phyloP scores from a whole-genome alignment of 2,113 vertebrate genomes.

The Cinclus mexicanus region DNA sequence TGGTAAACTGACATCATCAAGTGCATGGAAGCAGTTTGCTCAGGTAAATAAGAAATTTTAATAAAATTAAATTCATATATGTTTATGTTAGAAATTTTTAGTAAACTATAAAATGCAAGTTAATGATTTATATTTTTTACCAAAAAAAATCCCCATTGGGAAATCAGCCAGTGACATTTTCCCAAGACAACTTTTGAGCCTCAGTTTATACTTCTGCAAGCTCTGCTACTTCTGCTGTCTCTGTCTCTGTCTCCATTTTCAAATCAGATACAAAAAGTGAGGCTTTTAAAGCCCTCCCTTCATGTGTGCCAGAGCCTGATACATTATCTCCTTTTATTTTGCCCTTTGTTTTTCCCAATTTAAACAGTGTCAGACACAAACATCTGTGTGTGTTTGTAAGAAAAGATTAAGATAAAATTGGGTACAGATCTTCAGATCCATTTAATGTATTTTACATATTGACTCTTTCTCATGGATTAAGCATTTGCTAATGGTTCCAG shows the following conservation, averaged over 20 bases:
- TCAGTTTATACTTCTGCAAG: neutral
- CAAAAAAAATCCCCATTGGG: neutral
- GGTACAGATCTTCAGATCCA: neutral
- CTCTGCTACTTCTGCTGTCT: conserved; percentile 20
- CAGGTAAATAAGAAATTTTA: conserved; percentile 81
- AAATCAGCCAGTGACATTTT: neutral
- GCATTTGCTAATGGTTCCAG: neutral
- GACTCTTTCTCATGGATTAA: neutral
- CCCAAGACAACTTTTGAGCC: neutral
- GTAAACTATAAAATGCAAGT: neutral
- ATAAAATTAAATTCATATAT: neutral
- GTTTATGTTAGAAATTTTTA: neutral
- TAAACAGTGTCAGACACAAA: neutral
- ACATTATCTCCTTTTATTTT: neutral
- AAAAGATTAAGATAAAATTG: conserved; percentile 17
- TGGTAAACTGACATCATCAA: conserved; percentile 96
- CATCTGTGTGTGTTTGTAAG: neutral
- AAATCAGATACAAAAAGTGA: neutral
- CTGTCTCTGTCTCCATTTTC: neutral
- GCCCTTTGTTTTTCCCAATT: neutral
- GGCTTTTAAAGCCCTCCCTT: neutral
- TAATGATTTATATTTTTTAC: neutral
- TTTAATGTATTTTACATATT: conserved; percentile 18
- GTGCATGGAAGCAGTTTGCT: conserved; percentile 91
- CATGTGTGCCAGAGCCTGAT: neutral